Evolutionary conservation across 2,888 invertebrate species (phyloP).

Genomic region (Graphium colonna): DNA sequence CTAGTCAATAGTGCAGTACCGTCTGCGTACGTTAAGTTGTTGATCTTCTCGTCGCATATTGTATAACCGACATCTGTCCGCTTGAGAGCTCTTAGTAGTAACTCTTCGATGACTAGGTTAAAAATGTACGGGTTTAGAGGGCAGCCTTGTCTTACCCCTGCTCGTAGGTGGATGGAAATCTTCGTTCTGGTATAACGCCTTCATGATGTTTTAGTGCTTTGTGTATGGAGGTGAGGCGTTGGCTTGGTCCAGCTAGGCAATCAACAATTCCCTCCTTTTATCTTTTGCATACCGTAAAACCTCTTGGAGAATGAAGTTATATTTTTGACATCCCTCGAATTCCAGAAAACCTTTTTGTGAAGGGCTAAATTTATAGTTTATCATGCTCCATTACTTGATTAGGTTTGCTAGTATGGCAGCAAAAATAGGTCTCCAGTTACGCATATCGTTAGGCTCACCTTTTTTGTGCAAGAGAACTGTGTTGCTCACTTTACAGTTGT

Average conservation of each 20-base stretch:
- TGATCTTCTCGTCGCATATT: no score
- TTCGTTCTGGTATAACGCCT: no score
- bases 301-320: background rate
- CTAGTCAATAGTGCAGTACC: no score
- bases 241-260: background rate
- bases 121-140: constrained; percentile 1
- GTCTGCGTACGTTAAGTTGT: no score
- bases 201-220: background rate
- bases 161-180: no score
- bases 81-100: no score
- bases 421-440: background rate
- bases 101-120: constrained; percentile 1
- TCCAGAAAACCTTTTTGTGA: background rate
- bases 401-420: background rate
- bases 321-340: background rate
- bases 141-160: background rate
- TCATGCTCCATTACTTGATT: background rate
- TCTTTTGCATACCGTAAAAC: background rate
- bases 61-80: no score
- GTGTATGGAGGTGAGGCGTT: background rate
- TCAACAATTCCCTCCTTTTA: background rate
- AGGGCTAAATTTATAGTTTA: background rate
- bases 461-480: no score
- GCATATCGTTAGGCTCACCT: no score
- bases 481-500: no score